Conservation (phyloP, 2,797 vertebrate genomes). For the Pempheris klunzingeri region DNA sequence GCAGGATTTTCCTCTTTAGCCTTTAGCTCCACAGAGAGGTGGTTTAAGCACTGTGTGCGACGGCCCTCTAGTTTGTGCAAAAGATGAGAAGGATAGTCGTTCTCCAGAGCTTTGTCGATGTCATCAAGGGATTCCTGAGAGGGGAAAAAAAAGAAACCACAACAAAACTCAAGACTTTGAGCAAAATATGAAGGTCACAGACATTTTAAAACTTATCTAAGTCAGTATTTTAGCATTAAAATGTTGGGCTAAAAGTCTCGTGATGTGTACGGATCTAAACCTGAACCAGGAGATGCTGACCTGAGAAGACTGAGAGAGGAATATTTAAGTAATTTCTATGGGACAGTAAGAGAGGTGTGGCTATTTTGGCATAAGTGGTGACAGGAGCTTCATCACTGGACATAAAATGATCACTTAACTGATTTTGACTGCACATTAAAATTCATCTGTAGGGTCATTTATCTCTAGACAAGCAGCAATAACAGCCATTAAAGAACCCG, state of each 20-base stretch:
- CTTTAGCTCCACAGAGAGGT: slow-evolving; percentile 72
- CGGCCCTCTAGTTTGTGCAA: slow-evolving; percentile 89
- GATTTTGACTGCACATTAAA: slow-evolving; percentile 6
- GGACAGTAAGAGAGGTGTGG: background rate
- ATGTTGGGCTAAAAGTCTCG: background rate
- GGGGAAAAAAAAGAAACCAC: slow-evolving; percentile 12
- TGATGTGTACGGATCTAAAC: background rate
- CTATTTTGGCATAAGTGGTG: too few relatives aligned
- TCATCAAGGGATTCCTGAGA: slow-evolving; percentile 90
- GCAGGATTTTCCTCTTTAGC: slow-evolving; percentile 20
- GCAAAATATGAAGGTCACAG: slow-evolving; percentile 8
- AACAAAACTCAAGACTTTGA: slow-evolving; percentile 16
- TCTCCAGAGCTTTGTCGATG: slow-evolving; percentile 86
- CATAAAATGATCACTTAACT: background rate
- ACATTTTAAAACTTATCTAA: background rate
- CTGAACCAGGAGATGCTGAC: background rate
- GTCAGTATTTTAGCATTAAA: background rate
- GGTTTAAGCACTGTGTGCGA: slow-evolving; percentile 85
- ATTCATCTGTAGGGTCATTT: slow-evolving; percentile 1
- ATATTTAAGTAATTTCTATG: background rate
- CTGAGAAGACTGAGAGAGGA: background rate
- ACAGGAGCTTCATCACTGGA: background rate
- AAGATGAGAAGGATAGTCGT: slow-evolving; percentile 89
- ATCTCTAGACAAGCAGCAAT: background rate
- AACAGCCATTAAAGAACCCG: slow-evolving; percentile 2